Percentiles rank a stretch among this genome's conserved stretches.
Evolutionary conservation across 2,797 vertebrate genomes (phyloP).

Genomic region (Mus minutoides): DNA sequence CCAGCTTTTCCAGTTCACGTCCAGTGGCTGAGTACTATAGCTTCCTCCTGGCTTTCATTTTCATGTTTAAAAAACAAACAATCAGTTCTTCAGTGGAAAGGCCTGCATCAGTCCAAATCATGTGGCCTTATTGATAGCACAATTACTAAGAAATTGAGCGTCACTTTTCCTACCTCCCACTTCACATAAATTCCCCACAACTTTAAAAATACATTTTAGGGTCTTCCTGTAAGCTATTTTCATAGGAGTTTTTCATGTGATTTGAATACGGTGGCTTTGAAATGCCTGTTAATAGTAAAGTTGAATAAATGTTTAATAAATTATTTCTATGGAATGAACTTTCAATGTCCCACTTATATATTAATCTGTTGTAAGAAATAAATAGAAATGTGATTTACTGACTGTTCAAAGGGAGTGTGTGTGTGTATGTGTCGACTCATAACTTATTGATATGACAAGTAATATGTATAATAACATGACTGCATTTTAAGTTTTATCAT

Average conservation of each 20-base stretch:
- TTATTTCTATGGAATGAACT: not conserved
- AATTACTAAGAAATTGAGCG: not conserved
- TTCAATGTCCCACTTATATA: not conserved
- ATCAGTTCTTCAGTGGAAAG: not conserved
- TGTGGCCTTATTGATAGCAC: not conserved
- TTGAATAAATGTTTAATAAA: slow-evolving; percentile 1
- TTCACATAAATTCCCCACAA: not conserved
- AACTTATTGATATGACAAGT: slow-evolving; percentile 17
- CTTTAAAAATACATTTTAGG: not conserved
- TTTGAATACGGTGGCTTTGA: slow-evolving; percentile 11
- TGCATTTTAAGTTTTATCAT: not conserved
- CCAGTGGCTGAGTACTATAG: not conserved
- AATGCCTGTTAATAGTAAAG: not conserved
- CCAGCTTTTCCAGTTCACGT: not conserved
- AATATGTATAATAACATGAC: not conserved
- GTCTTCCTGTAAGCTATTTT: not conserved
- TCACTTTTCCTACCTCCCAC: not conserved
- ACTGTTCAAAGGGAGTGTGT: not conserved
- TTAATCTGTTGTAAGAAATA: not conserved
- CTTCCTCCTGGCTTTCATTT: not conserved
- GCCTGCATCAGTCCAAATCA: not conserved
- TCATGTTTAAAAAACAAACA: not conserved
- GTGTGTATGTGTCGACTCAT: not conserved
- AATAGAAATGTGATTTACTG: slow-evolving; percentile 29
- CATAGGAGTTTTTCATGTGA: not conserved